Conservation (phyloP, 2,797 vertebrate species). For the Mustela erminea region DNA sequence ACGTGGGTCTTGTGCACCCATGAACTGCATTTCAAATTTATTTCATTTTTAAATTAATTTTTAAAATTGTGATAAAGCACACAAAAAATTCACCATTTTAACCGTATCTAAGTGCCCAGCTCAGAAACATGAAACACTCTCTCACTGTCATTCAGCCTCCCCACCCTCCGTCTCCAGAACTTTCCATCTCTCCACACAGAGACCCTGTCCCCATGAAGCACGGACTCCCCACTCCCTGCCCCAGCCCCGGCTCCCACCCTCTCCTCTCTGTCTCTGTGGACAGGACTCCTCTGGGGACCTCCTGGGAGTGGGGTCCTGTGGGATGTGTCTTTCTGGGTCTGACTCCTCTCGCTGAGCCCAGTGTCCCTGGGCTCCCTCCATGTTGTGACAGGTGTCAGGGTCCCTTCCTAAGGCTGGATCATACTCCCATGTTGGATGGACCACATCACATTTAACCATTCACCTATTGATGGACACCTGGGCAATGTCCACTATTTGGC, state of each 20-base stretch:
- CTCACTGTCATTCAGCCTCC: accelerated
- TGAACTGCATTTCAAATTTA: background rate
- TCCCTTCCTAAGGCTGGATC: background rate
- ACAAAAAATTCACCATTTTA: background rate
- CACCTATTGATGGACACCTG: background rate
- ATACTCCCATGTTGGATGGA: background rate
- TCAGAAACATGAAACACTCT: background rate
- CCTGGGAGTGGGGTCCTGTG: background rate
- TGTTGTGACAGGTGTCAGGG: accelerated
- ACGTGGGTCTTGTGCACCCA: background rate
- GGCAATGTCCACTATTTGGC: too few relatives aligned
- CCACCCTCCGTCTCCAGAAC: background rate
- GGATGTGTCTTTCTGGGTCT: background rate
- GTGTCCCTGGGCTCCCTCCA: background rate
- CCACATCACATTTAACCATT: too few relatives aligned
- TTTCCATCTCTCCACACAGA: background rate
- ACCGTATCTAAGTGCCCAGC: background rate
- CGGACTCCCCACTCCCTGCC: background rate
- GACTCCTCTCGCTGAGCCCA: background rate
- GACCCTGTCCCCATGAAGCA: accelerated
- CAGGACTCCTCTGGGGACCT: background rate
- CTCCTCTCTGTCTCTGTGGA: background rate
- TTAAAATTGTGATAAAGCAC: background rate
- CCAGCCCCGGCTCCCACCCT: background rate
- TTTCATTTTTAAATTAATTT: background rate